phyloP scores from a whole-genome alignment of 2,797 vertebrate species.

The Pangasius djambal region DNA sequence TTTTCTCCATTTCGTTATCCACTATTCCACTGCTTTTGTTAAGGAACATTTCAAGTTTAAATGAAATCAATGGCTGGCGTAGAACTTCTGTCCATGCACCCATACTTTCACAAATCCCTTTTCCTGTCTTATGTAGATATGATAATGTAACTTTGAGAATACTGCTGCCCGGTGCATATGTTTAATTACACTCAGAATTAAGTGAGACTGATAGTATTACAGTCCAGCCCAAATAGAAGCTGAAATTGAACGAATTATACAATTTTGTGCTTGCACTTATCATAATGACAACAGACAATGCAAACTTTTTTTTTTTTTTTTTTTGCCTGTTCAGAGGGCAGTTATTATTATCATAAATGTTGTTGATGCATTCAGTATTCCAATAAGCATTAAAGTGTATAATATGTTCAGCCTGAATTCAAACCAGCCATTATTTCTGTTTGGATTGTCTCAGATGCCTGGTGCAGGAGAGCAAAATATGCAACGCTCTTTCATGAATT shows the following conservation, averaged over 20 bases:
- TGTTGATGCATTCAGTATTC: constrained; percentile 45
- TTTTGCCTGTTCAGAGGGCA: constrained; percentile 39
- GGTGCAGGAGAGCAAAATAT: constrained; percentile 31
- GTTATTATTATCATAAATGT: constrained; percentile 51
- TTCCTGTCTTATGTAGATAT: constrained; percentile 76
- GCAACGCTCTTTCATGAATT: constrained; percentile 43
- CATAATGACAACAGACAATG: constrained; percentile 66
- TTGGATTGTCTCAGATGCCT: constrained; percentile 46
- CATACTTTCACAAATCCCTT: constrained; percentile 68
- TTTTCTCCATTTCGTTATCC: constrained; percentile 71
- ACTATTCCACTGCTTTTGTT: constrained; percentile 74
- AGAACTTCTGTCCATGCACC: constrained; percentile 73
- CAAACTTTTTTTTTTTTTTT: constrained; percentile 50
- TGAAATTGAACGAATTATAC: constrained; percentile 65
- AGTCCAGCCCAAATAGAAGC: constrained; percentile 62
- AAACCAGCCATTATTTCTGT: constrained; percentile 43
- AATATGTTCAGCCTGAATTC: constrained; percentile 44
- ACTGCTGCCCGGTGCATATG: constrained; percentile 64
- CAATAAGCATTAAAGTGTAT: constrained; percentile 51
- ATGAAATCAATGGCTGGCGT: constrained; percentile 81
- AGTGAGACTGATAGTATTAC: constrained; percentile 76
- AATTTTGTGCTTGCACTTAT: constrained; percentile 62
- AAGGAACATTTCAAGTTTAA: constrained; percentile 75
- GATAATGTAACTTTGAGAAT: constrained; percentile 73
- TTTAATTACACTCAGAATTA: constrained; percentile 81